Conservation (phyloP, 2,113 vertebrate species). For the western clawed frog (Xenopus tropicalis) region UCB_Xtro_10.0 CM004450.2:56893501-56894000, state of each 20-base stretch:
- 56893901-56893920: neutral
- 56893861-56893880: too few relatives aligned
- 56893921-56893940: neutral
- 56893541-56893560: neutral
- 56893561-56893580: neutral
- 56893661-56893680: too few relatives aligned
- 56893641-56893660: neutral
- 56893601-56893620: constrained; percentile 1
- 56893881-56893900: neutral
- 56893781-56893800: constrained; percentile 7
- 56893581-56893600: neutral
- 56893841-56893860: constrained; percentile 9
- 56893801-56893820: neutral
- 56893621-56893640: neutral
- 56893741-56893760: neutral
- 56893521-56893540: neutral
- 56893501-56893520: neutral
- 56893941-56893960: too few relatives aligned
- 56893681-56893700: neutral
- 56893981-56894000: too few relatives aligned
- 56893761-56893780: constrained; percentile 3
- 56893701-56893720: constrained; percentile 7
- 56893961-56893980: too few relatives aligned
- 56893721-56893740: neutral
- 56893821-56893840: constrained; percentile 4